phyloP scores from a whole-genome alignment of 1,140 invertebrate species.

The Cyclina sinensis region DNA sequence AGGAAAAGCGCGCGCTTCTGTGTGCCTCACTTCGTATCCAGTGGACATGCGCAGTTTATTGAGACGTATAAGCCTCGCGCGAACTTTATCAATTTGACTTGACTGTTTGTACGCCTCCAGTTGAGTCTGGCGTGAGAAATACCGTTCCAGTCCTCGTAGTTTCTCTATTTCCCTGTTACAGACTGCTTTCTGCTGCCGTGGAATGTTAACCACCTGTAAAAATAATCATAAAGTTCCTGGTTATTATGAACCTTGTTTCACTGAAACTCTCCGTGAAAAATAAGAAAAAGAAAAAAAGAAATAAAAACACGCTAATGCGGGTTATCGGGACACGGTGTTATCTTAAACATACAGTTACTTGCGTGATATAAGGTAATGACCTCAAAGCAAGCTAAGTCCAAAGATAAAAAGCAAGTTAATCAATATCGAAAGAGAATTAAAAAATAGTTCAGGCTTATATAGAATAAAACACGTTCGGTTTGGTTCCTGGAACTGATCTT shows the following conservation, averaged over 20 bases:
- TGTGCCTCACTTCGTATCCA: not conserved
- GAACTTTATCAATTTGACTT: slow-evolving; percentile 53
- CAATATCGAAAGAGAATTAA: no score
- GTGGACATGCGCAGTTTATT: slow-evolving; percentile 58
- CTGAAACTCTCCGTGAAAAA: no score
- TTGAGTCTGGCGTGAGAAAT: slow-evolving; percentile 50
- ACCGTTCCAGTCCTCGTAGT: slow-evolving; percentile 3
- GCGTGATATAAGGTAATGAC: no score
- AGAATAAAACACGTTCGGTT: no score
- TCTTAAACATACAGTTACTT: no score
- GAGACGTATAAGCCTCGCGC: slow-evolving; percentile 28
- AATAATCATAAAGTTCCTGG: slow-evolving; percentile 2
- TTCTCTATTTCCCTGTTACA: slow-evolving; percentile 48
- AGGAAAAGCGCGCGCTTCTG: slow-evolving; percentile 44
- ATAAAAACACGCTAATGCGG: no score
- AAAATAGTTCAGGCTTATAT: no score
- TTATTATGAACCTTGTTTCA: not conserved
- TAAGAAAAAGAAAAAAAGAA: no score
- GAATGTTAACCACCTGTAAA: slow-evolving; percentile 55
- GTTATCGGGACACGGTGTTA: no score
- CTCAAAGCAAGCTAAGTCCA: no score
- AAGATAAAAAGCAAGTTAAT: no score
- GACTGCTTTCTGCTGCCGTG: slow-evolving; percentile 52
- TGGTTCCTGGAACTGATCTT: no score
- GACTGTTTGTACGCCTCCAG: slow-evolving; percentile 45